Evolutionary conservation across 2,797 vertebrate species (phyloP), one percentile per base, ranked within the genome.

Genomic region (Percopsis omiscomaycus): DNA sequence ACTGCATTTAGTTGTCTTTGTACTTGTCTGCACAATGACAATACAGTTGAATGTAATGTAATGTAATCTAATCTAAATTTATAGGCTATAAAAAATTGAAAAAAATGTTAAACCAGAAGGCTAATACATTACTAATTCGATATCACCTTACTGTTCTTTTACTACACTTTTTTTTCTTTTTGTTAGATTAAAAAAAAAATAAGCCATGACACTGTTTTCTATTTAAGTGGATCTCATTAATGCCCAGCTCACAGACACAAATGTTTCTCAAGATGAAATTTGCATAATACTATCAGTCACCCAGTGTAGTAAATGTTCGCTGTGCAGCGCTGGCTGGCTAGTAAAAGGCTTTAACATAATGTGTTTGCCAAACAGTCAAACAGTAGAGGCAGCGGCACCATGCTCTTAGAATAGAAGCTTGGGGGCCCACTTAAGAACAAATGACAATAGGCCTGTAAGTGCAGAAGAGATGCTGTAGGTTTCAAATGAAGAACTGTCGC

Each of bases 401-500:
- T 79, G 66, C 75, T 82, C 80, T 85, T 75, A 83, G 86, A 86
- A 87, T 88, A 85, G 80, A 82, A 75, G 84, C 50, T 4, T 48
- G 47, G 73, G 81, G 85, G 76, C 59, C 71, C 74, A 61, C 80
- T 79, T 55, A 73, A 86, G 86, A 85, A 90, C 84, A 86, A 80
- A 75, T 57, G 70, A 73, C 59, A 71, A 71, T 78, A 81, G 80
- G 78, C 71, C 68, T 74, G 75, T 82, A 82, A 90, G 84, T 84
- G 80, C 76, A 87, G 80, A 79, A 79, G 84, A 80, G 87, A 89
- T 84, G 86, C 85, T 86, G 88, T 87, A 88, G 86, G 89, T 91
- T 89, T 88, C 86, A 88, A 86, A 88, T 79, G 84, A 86, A 82
- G 88, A 77, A 88, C 88, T 89, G 89, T 89, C 88, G 67, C 84